Base-by-base conservation (phyloP, 2,888 invertebrate genomes). In the Panzeria rudis region DNA sequence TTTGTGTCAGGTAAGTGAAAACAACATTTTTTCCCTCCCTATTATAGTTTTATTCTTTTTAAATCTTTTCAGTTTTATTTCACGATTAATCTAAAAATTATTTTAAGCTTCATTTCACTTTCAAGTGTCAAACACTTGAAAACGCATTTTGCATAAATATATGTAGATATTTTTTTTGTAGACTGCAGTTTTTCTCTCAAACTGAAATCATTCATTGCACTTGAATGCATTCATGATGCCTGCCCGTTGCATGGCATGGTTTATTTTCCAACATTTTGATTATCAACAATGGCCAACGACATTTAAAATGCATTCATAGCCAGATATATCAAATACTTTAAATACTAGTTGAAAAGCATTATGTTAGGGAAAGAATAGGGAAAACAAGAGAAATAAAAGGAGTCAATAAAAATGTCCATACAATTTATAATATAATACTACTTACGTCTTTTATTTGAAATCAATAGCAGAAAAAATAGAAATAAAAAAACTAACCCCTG, bases 1-100 rank as follows among this genome's bases (percentile, higher is more conserved):
- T 97, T 97, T 92, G 94, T 95, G 88, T 97, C 97, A 87, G 95
- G 97, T 97, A 93, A 92, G 91, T 56, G 17, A 62, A 47, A 79
- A 23, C 23, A 75, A 52, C 35, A 11, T 38, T 52, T 41, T 56
- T 59, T 15, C 35, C 54, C 69, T 64, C 38, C 29, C 0, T 17
- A 29, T 23, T n/a, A 1, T 17, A 44, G 17, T 44, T 44, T 29
- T 64, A 47, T 64, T 64, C 25, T 64, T 47, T 44, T 64, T 61
- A 38, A 61, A 61, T 29, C 20, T 66, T 35, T 77, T 4, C 23
- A 56, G n/a, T 77, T 68, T 77, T n/a, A 59, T 77, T 77, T 52
- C 41, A 29, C 52, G 62, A 62, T 75, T 54, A 75, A 69, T 68
- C 54, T 72, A 88, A 90, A 71, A 91, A 89, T 89, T 89, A 90